A percentile compares a stretch with the other conserved stretches of the same genome.
phyloP scores from a whole-genome alignment of 64 coral and sea anemone species.

The Montipora capricornis region DNA sequence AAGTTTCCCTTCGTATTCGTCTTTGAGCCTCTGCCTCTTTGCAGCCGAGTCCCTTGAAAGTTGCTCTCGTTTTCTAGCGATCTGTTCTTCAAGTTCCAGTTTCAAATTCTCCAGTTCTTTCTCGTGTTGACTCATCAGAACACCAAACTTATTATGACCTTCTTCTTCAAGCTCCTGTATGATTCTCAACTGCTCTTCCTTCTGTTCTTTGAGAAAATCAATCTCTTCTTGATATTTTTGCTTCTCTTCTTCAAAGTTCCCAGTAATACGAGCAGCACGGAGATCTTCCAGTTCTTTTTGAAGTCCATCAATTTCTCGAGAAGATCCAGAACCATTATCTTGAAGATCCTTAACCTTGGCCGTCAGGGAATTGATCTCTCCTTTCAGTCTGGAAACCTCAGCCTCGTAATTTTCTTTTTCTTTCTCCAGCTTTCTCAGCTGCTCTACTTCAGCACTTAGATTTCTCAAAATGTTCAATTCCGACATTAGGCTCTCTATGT shows the following conservation, averaged over 20 bases:
- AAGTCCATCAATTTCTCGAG: slow-evolving; percentile 49
- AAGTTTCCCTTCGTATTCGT: slow-evolving; percentile 91
- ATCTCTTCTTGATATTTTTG: slow-evolving; percentile 69
- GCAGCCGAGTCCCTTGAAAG: slow-evolving; percentile 82
- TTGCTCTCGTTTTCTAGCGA: slow-evolving; percentile 91
- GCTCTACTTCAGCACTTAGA: slow-evolving; percentile 45
- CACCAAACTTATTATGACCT: slow-evolving; percentile 86
- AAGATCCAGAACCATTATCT: slow-evolving; percentile 7
- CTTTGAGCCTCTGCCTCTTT: slow-evolving; percentile 87
- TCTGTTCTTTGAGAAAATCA: slow-evolving; percentile 45
- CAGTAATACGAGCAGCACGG: background rate
- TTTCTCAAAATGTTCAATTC: slow-evolving; percentile 55
- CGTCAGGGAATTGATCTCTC: slow-evolving; percentile 37
- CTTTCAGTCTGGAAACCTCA: slow-evolving; percentile 52
- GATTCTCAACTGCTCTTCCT: slow-evolving; percentile 63
- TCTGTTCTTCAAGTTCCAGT: slow-evolving; percentile 94
- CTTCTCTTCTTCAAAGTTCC: slow-evolving; percentile 37
- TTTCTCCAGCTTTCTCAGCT: slow-evolving; percentile 41
- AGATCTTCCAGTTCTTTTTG: slow-evolving; percentile 51
- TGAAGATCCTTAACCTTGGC: slow-evolving; percentile 41
- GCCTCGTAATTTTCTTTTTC: slow-evolving; percentile 68
- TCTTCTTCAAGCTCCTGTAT: slow-evolving; percentile 87
- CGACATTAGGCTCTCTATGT: slow-evolving; percentile 51
- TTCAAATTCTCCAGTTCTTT: slow-evolving; percentile 89
- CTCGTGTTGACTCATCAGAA: slow-evolving; percentile 91